Percentiles rank a stretch among this genome's conserved stretches.
Conservation (phyloP, 2,888 invertebrate species). For the Belgica antarctica region DNA sequence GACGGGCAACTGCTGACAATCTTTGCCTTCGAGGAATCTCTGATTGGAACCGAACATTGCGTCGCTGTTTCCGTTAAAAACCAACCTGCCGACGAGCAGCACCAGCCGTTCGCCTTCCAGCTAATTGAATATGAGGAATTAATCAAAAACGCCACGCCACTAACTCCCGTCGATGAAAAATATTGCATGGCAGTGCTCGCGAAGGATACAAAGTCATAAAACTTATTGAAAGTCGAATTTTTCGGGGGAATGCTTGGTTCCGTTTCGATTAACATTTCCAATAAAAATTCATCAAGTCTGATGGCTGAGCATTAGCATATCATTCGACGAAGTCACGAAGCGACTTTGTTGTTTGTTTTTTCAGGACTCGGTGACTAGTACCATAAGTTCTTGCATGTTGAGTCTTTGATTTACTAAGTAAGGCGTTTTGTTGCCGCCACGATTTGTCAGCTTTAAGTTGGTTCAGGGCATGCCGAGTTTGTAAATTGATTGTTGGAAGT, state of each 20-base stretch:
- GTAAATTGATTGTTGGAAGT: background rate
- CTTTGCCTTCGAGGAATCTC: constrained; percentile 83
- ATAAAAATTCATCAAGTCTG: constrained; percentile 21
- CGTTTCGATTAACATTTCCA: constrained; percentile 9
- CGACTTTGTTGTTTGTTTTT: background rate
- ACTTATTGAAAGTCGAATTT: constrained; percentile 18
- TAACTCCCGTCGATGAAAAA: constrained; percentile 57
- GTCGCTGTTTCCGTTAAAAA: constrained; percentile 69
- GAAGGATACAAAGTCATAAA: constrained; percentile 56
- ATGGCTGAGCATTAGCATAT: constrained; percentile 17
- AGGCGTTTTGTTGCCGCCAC: background rate
- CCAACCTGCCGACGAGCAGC: constrained; percentile 48
- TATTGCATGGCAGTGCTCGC: constrained; percentile 61
- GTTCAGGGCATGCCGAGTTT: background rate
- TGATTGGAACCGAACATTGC: constrained; percentile 72
- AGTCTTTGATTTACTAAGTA: background rate
- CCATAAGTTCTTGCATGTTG: background rate
- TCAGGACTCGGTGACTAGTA: constrained; percentile 10
- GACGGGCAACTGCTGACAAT: constrained; percentile 59
- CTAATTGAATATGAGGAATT: constrained; percentile 63
- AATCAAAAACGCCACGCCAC: constrained; percentile 58
- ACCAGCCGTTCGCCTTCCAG: constrained; percentile 55
- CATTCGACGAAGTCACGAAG: constrained; percentile 19
- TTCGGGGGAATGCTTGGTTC: background rate
- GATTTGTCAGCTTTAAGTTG: background rate